Evolutionary conservation across 1,140 invertebrate genomes (phyloP).

Genomic region (Rhagoletis zephyria): DNA sequence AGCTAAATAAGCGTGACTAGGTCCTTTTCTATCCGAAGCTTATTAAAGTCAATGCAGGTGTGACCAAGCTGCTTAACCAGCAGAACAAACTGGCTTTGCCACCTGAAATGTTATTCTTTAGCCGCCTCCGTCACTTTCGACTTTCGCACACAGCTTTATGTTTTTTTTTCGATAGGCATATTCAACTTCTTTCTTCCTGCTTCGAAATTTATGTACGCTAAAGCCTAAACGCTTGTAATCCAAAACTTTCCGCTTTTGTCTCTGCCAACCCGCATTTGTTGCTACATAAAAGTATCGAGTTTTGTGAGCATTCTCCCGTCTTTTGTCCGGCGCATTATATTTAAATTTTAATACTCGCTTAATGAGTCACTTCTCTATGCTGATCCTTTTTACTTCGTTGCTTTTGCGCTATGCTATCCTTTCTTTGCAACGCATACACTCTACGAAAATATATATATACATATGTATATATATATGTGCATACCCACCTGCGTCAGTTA

Average conservation of each 20-base stretch:
- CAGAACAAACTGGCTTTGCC: background rate
- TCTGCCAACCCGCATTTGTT: background rate
- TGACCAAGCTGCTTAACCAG: background rate
- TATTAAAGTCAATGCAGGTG: slow-evolving; percentile 11
- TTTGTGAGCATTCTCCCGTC: background rate
- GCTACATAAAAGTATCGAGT: background rate
- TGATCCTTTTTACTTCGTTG: background rate
- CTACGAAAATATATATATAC: too few species aligned
- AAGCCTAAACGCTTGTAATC: slow-evolving; percentile 3
- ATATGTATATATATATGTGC: background rate
- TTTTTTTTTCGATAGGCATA: background rate
- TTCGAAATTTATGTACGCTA: background rate
- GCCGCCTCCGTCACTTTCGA: background rate
- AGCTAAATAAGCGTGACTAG: too few species aligned
- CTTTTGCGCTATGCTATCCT: background rate
- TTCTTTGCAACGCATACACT: background rate
- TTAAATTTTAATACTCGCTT: slow-evolving; percentile 49
- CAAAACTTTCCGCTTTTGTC: slow-evolving; percentile 14
- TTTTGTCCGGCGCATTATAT: background rate
- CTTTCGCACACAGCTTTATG: background rate
- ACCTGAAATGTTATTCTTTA: background rate
- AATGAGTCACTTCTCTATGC: slow-evolving; percentile 17
- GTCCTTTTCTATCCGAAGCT: too few species aligned
- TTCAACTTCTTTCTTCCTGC: background rate
- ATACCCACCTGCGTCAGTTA: background rate